These are phyloP conservation scores for Myanophis thanlyinensis DNA, from an alignment of 2,113 vertebrate genomes.

Conservation along the genomic window DNA sequence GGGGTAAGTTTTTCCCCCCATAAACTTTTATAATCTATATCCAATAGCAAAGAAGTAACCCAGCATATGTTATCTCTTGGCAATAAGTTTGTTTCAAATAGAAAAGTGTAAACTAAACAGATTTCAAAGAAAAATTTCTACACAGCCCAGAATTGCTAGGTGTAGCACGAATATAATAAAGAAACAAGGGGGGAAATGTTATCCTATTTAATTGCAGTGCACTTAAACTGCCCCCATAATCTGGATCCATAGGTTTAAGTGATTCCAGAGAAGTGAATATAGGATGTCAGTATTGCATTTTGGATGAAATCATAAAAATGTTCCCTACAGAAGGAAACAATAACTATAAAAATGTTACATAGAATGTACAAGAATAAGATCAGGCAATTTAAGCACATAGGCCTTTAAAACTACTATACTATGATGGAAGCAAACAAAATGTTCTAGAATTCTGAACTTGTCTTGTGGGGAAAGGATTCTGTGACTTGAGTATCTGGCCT, in stretches of 20 bases:
- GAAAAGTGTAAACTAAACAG: background rate
- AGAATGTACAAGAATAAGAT: too few species aligned
- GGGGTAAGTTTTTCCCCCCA: too few species aligned
- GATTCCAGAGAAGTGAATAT: background rate
- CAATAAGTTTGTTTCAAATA: background rate
- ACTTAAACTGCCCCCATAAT: background rate
- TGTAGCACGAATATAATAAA: background rate
- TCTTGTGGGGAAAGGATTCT: background rate
- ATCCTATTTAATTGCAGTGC: background rate
- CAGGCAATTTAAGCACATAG: background rate
- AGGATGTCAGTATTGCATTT: background rate
- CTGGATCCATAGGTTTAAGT: background rate
- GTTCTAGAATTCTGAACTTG: background rate
- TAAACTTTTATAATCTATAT: background rate
- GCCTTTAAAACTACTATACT: background rate
- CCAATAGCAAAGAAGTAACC: background rate
- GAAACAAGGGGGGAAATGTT: too few species aligned
- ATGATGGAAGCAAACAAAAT: background rate
- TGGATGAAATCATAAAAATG: background rate
- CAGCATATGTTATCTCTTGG: background rate
- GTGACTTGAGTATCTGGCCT: background rate
- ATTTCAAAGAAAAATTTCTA: background rate
- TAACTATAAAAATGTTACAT: background rate
- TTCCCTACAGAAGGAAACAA: background rate
- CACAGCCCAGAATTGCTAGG: background rate